Conservation (phyloP, 2,113 vertebrate genomes). For the Tiliqua scincoides region DNA sequence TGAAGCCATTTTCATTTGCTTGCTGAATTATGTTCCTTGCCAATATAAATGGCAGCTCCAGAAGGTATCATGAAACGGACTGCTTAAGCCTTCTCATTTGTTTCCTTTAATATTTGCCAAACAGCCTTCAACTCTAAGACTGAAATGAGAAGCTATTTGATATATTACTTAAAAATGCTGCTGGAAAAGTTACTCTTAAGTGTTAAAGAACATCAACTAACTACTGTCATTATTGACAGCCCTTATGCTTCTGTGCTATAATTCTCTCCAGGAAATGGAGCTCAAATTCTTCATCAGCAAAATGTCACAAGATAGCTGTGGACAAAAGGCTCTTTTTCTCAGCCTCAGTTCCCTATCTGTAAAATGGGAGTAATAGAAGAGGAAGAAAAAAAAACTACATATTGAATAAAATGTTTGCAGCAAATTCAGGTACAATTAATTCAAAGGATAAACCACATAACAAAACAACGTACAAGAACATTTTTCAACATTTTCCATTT, state of each 20-base stretch:
- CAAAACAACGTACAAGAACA: too few relatives aligned
- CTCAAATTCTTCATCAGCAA: not conserved
- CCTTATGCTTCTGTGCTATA: not conserved
- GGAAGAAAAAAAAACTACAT: not conserved
- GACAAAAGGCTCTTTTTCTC: not conserved
- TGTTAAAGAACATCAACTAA: not conserved
- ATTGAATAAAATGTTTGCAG: not conserved
- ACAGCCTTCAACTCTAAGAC: not conserved
- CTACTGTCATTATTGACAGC: not conserved
- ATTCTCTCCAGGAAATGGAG: not conserved
- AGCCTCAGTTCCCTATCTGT: not conserved
- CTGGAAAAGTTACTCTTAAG: not conserved
- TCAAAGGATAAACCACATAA: not conserved
- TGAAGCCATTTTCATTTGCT: slow-evolving; percentile 41
- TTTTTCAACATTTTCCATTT: not conserved
- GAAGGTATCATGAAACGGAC: slow-evolving; percentile 1
- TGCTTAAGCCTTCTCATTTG: slow-evolving; percentile 11
- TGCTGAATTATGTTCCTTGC: slow-evolving; percentile 20
- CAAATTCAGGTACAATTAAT: not conserved
- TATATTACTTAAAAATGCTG: not conserved
- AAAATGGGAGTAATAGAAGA: too few relatives aligned
- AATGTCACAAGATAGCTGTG: not conserved
- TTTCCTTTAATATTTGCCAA: slow-evolving; percentile 40
- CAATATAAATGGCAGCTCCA: slow-evolving; percentile 11
- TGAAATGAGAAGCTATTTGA: slow-evolving; percentile 19